A percentile compares a stretch with the other conserved stretches of the same genome.
These are phyloP conservation scores for Sardinella longiceps DNA, from an alignment of 2,797 vertebrate genomes.

Conservation along the genomic window DNA sequence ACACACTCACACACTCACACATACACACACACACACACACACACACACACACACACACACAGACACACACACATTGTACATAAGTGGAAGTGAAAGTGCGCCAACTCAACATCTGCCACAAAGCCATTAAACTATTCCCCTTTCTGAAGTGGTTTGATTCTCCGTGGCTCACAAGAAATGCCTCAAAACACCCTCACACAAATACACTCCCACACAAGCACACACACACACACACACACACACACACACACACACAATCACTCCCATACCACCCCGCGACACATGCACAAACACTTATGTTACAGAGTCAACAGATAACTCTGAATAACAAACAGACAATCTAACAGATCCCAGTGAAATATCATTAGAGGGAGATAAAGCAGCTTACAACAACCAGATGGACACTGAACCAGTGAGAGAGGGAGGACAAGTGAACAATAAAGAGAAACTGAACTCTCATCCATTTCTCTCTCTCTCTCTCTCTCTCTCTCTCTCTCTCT, in stretches of 20 bases:
- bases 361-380: constrained; percentile 68
- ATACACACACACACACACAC: not conserved
- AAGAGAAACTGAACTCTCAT: constrained; percentile 69
- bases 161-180: constrained; percentile 59
- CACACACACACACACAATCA: not conserved
- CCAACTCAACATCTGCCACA: constrained; percentile 76
- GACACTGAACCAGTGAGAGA: constrained; percentile 58
- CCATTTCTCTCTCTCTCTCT: constrained; percentile 71
- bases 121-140: constrained; percentile 64
- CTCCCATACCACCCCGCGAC: not conserved
- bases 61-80: constrained; percentile 39
- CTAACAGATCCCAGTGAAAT: constrained; percentile 70
- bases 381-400: constrained; percentile 56
- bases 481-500: not conserved
- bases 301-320: constrained; percentile 74
- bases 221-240: constrained; percentile 10
- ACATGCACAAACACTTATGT: constrained; percentile 48
- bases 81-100: constrained; percentile 79
- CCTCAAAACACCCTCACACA: constrained; percentile 36
- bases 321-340: constrained; percentile 69
- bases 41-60: constrained; percentile 40
- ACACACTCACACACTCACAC: not conserved
- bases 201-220: constrained; percentile 5
- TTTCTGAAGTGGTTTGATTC: constrained; percentile 64
- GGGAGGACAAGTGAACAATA: constrained; percentile 35